Evolutionary conservation across 2,797 vertebrate species (phyloP), one percentile per base, ranked within the genome.

Genomic region (Takifugu ocellatus): DNA sequence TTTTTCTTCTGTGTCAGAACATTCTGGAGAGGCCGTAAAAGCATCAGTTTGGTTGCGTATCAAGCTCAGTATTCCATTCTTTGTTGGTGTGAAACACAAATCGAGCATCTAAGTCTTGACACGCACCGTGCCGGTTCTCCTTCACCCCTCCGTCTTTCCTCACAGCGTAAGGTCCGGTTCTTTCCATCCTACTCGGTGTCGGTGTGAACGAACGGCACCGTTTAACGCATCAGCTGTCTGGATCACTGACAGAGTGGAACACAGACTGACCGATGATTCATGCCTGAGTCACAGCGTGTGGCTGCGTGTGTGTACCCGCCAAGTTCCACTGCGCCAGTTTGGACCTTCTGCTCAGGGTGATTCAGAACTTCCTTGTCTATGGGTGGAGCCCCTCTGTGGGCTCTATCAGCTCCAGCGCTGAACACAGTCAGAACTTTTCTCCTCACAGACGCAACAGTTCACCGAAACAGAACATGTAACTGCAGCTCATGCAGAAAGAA

Each of bases 321-420:
- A 70, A 59, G 31, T 64, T n/a, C 25, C 45, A 53, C 63, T 27
- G 58, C 36, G 72, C 80, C 83, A 74, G 50, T 77, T 75, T 83
- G 72, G 81, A 76, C 73, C 57, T 72, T 71, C 51, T 73, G 56
- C 56, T 51, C 57, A 3, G 43, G 64, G 77, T 90, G 89, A 91
- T 88, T 91, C 89, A 92, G 84, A 79, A 51, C 77, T 85, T 89
- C 85, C 87, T 75, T 39, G 53, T 63, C 44, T 68, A 70, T 68
- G 79, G 84, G 81, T 78, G 83, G 86, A 85, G 82, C 82, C 64
- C 61, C 65, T 76, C 76, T 85, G 83, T 82, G 87, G 85, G 85
- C 72, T 45, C 57, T 61, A 67, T 75, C 68, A 59, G 5, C 66
- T 56, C 24, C 44, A 66, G 45, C 27, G 25, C 63, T 61, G 48